Evolutionary conservation across 2,888 invertebrate species (phyloP).

Genomic region (Patella pellucida): DNA sequence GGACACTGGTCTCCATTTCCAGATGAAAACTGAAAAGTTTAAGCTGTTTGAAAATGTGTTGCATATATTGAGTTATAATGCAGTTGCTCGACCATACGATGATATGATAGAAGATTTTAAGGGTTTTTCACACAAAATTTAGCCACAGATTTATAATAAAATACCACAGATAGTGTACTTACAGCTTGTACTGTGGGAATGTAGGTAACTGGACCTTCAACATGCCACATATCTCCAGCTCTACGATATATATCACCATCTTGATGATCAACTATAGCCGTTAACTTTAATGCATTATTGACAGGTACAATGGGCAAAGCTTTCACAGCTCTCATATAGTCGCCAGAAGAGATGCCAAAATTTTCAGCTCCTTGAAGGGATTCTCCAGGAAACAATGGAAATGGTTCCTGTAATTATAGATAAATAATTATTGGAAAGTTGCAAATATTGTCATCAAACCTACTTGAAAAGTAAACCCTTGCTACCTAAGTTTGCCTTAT

Average conservation of each 20-base stretch:
- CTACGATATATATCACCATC: conserved; percentile 40
- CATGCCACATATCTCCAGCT: conserved; percentile 63
- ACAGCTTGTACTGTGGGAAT: conserved; percentile 57
- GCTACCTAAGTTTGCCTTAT: too few species aligned
- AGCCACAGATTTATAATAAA: too few species aligned
- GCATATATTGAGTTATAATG: too few species aligned
- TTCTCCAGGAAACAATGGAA: conserved; percentile 67
- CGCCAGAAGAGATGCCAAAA: conserved; percentile 32
- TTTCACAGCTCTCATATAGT: conserved; percentile 48
- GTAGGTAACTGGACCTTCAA: conserved; percentile 62
- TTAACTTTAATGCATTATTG: conserved; percentile 53
- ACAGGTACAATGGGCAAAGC: conserved; percentile 55
- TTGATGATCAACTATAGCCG: conserved; percentile 53
- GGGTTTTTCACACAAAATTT: too few species aligned
- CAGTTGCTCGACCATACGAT: too few species aligned
- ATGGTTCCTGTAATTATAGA: conserved; percentile 55
- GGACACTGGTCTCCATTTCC: too few species aligned
- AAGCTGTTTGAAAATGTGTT: too few species aligned
- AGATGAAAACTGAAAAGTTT: too few species aligned
- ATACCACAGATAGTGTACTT: conserved; percentile 19
- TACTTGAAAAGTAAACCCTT: too few species aligned
- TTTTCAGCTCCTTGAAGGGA: conserved; percentile 48
- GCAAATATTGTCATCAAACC: neutral
- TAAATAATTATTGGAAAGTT: neutral
- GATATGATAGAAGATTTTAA: too few species aligned